Evolutionary conservation across 1,140 invertebrate genomes (phyloP), one percentile per base, ranked within the genome.

Genomic region (Bombus pyrosoma): DNA sequence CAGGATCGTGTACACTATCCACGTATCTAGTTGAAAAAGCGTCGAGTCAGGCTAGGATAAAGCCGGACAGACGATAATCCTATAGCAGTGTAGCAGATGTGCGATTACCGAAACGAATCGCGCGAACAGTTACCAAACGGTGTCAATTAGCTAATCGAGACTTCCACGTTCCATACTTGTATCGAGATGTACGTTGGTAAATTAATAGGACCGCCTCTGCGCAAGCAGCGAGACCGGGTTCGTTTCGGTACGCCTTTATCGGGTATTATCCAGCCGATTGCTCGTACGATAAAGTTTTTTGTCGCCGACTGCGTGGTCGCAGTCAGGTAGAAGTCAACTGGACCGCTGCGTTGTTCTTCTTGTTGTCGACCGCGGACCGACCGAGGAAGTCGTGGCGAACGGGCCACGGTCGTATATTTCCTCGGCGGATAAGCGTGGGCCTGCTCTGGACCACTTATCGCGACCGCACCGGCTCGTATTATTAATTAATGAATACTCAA

Each of bases 401-500:
- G 72, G 69, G 28, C 73, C 32, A n/a, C n/a, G 47, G 28, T 68
- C 69, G n/a, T 83, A 83, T 77, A 74, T 83, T 88, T 84, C 78
- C 72, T 41, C 74, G 18, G 34, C 22, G 57, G 72, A 90, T 87
- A 85, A 87, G 81, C 74, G 72, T 71, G 76, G 81, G 84, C 76
- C 34, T 75, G 71, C 80, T 66, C 66, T 43, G 83, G 47, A 59
- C 28, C 64, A 68, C 73, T 91, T 93, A 91, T 92, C 92, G 71
- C 57, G 32, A 37, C 43, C 83, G 74, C 72, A 32, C 74, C 62
- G 83, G 68, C 66, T 81, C 82, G 83, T 85, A 92, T 93, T 93
- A 93, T 92, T 91, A 93, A 93, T 93, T 93, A 93, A 92, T 86
- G 89, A 91, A 92, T 90, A 91, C 83, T 75, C 87, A 77, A 92